These are phyloP conservation scores for Kryptolebias ocellatus DNA, from an alignment of 2,797 vertebrate genomes.

Conservation along the genomic window DNA sequence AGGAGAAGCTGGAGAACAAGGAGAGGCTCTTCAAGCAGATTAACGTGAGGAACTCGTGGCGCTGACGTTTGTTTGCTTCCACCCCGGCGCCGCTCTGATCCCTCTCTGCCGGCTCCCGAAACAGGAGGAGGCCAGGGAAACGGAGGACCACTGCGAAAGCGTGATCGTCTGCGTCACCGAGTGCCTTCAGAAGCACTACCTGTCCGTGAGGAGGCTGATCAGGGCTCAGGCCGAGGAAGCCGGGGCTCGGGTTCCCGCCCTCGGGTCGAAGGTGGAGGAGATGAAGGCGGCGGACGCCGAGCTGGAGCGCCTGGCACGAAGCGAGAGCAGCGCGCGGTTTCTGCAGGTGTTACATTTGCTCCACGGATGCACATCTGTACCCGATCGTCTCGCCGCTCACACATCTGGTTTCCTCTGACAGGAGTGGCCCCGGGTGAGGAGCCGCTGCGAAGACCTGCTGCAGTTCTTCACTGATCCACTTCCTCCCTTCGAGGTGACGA, in stretches of 20 bases:
- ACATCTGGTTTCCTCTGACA: conserved; percentile 17
- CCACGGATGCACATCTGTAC: background rate
- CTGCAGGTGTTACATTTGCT: conserved; percentile 54
- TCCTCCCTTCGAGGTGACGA: conserved; percentile 34
- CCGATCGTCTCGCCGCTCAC: background rate
- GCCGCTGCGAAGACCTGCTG: conserved; percentile 7
- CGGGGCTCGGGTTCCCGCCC: conserved; percentile 17
- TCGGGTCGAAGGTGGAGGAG: conserved; percentile 26
- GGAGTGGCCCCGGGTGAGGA: conserved; percentile 43
- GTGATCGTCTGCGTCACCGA: conserved; percentile 37
- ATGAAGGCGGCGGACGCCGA: conserved; percentile 28
- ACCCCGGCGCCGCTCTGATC: background rate
- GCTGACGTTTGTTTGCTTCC: background rate
- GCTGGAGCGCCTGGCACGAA: conserved; percentile 38
- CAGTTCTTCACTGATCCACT: background rate
- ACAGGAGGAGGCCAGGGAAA: conserved; percentile 46
- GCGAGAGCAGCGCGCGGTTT: conserved; percentile 40
- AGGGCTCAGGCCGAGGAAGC: conserved; percentile 21
- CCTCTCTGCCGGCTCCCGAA: conserved; percentile 2
- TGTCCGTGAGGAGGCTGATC: conserved; percentile 45
- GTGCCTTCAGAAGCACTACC: conserved; percentile 53
- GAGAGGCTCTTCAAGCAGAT: conserved; percentile 13
- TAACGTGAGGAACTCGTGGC: conserved; percentile 42
- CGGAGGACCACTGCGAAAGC: conserved; percentile 54
- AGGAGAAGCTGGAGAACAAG: conserved; percentile 11